Conservation (phyloP, 2,113 vertebrate genomes). For the Dissostichus mawsoni region DNA sequence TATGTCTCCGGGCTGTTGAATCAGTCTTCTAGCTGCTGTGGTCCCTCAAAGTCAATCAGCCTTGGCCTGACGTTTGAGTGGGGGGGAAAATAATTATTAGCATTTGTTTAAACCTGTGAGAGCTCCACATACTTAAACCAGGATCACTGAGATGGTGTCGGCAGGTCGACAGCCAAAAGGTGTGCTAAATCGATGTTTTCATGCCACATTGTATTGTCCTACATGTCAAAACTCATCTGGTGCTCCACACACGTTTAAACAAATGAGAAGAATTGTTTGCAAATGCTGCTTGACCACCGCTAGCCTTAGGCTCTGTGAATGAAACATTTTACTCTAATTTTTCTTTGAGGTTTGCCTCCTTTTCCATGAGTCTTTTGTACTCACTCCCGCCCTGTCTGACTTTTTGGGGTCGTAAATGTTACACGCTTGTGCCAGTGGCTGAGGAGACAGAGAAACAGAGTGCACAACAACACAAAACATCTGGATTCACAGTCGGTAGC, state of each 20-base stretch:
- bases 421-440: conserved; percentile 25
- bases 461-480: conserved; percentile 39
- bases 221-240: conserved; percentile 15
- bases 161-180: background rate
- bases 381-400: conserved; percentile 31
- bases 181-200: background rate
- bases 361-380: conserved; percentile 21
- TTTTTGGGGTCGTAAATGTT: conserved; percentile 38
- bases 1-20: conserved; percentile 43
- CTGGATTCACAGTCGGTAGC: conserved; percentile 31
- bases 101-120: conserved; percentile 31
- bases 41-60: conserved; percentile 41
- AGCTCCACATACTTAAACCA: conserved; percentile 3
- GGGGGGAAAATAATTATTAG: conserved; percentile 37
- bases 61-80: background rate
- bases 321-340: background rate
- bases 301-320: background rate
- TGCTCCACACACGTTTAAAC: background rate
- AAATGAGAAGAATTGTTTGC: conserved; percentile 19
- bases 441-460: conserved; percentile 37
- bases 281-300: background rate
- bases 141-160: background rate
- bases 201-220: background rate
- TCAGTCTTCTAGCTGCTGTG: conserved; percentile 35
- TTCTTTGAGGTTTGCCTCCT: background rate